Evolutionary conservation across 2,888 invertebrate species (phyloP).

Genomic region (Cenopis cana): DNA sequence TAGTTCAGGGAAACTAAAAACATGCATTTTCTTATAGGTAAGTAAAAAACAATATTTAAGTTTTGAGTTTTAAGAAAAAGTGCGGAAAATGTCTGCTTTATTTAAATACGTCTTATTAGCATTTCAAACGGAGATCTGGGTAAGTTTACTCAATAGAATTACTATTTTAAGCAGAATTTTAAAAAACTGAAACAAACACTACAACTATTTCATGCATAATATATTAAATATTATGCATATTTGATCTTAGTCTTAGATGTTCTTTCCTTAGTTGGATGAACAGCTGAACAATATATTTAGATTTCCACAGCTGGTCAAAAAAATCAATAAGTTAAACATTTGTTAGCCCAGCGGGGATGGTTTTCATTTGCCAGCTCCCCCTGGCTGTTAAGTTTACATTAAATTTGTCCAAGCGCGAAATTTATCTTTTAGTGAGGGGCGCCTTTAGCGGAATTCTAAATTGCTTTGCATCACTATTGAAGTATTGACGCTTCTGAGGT

Average conservation of each 20-base stretch:
- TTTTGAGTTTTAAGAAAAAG: neutral
- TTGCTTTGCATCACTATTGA: conserved; percentile 75
- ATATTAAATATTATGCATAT: no score
- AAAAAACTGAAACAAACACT: no score
- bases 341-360: conserved; percentile 71
- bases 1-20: neutral
- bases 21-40: neutral
- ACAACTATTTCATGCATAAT: no score
- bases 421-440: conserved; percentile 83
- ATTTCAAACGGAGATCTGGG: no score
- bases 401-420: conserved; percentile 83
- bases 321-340: conserved; percentile 80
- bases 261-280: no score
- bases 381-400: conserved; percentile 82
- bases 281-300: neutral
- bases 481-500: conserved; percentile 71
- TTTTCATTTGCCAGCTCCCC: conserved; percentile 76
- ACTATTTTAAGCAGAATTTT: neutral
- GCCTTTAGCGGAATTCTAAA: conserved; percentile 77
- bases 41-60: no score
- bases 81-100: neutral
- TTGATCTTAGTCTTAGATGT: neutral
- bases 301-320: conserved; percentile 50
- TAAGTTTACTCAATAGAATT: neutral
- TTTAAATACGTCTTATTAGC: no score